Evolutionary conservation across 2,888 invertebrate genomes (phyloP), one percentile per base, ranked within the genome.

Genomic region (Phyto melanocephala): DNA sequence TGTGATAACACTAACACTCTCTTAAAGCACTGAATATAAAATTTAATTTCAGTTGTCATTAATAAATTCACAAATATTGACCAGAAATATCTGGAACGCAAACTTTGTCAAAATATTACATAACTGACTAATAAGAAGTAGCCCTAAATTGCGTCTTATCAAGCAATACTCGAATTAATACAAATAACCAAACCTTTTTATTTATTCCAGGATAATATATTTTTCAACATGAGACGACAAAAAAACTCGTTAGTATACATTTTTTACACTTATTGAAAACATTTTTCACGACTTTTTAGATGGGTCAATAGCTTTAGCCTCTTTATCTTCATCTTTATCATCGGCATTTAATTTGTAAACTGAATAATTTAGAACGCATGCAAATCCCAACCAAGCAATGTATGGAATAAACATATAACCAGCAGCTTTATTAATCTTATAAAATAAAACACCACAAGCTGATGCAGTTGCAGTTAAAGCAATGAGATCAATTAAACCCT

Each of bases 331-430:
- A 62, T 87, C 28, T 28, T 28, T 80, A 62, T 87, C 84, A 17
- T 90, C 88, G 1, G 91, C 91, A 87, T 95, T 95, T 80, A 94
- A 92, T 85, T 93, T 93, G 92, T 93, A 94, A 68, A 95, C 92
- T 11, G 92, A 89, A 87, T 94, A 95, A 87, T 94, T 96, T 6
- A 97, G 92, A 24, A 93, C 92, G 0, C 94, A 92, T 0, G 96
- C 96, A 82, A 95, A 92, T 11, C 93, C 92, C 50, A 94, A 89
- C 96, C 96, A 97, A 20, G 93, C 93, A 22, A 96, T 89, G 88
- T 97, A 97, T 0, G 97, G 97, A 60, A 95, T 86, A 90, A 96
- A 93, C 40, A 96, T 87, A 84, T 92, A 92, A 4, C 94, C 94
- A 20, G 96, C 95, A 0, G 91, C 90, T 58, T 92, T 92, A 88